Evolutionary conservation across 1,140 invertebrate genomes (phyloP), one percentile per base, ranked within the genome.

Genomic region (Campoletis sonorensis): DNA sequence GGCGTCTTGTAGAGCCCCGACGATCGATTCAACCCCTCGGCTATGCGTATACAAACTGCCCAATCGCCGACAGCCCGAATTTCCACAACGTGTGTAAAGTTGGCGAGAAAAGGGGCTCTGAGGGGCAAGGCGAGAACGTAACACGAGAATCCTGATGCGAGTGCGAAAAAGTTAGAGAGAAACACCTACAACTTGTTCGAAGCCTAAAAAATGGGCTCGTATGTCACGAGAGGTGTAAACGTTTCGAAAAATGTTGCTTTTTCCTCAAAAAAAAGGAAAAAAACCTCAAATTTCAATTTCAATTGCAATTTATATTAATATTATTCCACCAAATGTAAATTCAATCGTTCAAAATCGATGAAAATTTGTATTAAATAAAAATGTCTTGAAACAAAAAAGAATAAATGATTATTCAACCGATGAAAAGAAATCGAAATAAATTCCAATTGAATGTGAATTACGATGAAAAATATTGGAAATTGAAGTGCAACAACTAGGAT

Each of bases 1-100:
- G 23, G 4, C 75, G 75, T 61, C 75, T 51, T 58, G 26, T 70
- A 33, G 16, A 70, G 18, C 5, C 71, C 71, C 71, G 75, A 27
- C 75, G 75, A 77, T 77, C 75, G 75, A 77, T 77, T 77, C 75
- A 77, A 77, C 75, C 75, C 75, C 75, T 61, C 67, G 51, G 75
- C 75, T 30, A 33, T 77, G 51, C 75, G 54, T 77, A 64, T 64
- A 77, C 54, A 18, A 23, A 37, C 40, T 75, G 23, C 49, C 37
- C 16, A 75, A 40, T 75, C 13, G 49, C 49, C 45, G 40, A 18
- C 33, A 75, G 1, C 21, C 49, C 18, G 54, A 70, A 70, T 33
- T 18, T 33, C 16, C 21, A 64, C 61, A 26, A 64, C n/a, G 23
- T 27, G 21, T 64, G 23, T 26, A 4, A 26, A 64, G 4, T 26